These are phyloP conservation scores for Caenorhabditis inopinata DNA, from an alignment of 1,140 invertebrate genomes.

Conservation along the genomic window DNA sequence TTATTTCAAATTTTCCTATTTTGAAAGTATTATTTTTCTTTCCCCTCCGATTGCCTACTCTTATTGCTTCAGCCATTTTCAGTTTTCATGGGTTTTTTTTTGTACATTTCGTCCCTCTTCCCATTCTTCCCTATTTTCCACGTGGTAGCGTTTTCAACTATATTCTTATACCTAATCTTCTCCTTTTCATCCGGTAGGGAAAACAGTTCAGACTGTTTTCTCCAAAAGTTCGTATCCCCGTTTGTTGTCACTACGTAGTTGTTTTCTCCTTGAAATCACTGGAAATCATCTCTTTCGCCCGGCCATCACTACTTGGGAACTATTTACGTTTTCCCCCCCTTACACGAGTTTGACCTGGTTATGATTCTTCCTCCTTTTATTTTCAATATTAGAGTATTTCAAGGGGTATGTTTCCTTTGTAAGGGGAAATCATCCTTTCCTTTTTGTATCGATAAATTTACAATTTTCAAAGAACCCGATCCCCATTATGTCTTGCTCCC, in stretches of 20 bases:
- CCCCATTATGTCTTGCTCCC: too few species aligned
- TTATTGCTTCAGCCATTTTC: not conserved
- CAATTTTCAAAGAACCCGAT: not conserved
- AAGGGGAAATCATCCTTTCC: too few species aligned
- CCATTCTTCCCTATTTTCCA: not conserved
- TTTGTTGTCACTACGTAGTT: too few species aligned
- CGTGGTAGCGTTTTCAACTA: not conserved
- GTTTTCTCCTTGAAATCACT: too few species aligned
- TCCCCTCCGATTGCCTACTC: not conserved
- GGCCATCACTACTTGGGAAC: slow-evolving; percentile 29
- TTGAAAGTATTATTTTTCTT: not conserved
- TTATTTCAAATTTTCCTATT: not conserved
- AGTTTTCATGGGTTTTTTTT: not conserved
- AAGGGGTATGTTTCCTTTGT: not conserved
- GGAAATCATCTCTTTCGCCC: too few species aligned
- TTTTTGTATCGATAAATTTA: not conserved
- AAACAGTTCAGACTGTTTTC: too few species aligned
- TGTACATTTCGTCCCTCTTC: slow-evolving; percentile 1
- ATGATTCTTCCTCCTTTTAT: not conserved
- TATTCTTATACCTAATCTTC: too few species aligned
- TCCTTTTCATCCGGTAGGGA: too few species aligned
- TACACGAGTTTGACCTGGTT: not conserved
- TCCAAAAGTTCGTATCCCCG: not conserved
- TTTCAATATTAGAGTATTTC: not conserved
- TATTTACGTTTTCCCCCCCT: too few species aligned